Percentiles rank a stretch among this genome's conserved stretches.
phyloP scores from a whole-genome alignment of 2,797 vertebrate species.

The Urophycis tenuis region DNA sequence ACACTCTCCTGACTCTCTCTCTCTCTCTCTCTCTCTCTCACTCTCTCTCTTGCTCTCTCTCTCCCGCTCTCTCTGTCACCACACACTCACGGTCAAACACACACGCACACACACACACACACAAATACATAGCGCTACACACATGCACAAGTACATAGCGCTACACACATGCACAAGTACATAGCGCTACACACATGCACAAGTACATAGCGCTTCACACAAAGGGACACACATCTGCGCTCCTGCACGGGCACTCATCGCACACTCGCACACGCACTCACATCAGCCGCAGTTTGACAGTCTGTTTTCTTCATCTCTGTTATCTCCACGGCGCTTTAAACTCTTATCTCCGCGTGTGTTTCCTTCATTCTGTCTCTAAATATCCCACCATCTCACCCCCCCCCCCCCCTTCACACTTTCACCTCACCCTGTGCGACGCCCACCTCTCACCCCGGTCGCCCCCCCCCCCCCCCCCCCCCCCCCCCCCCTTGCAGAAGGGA shows the following conservation, averaged over 20 bases:
- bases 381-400: background rate
- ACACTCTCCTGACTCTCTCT: background rate
- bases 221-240: background rate
- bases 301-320: slow-evolving; percentile 5
- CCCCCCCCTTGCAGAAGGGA: slow-evolving; percentile 68
- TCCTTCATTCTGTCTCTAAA: background rate
- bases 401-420: background rate
- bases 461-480: background rate
- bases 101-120: background rate
- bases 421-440: background rate
- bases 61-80: background rate
- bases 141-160: too few species aligned
- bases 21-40: background rate
- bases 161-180: background rate
- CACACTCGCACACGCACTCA: background rate
- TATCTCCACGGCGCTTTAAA: slow-evolving; percentile 16
- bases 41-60: background rate
- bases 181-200: too few species aligned
- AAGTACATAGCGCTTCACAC: too few species aligned
- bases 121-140: too few species aligned
- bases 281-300: slow-evolving; percentile 2
- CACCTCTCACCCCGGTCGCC: background rate
- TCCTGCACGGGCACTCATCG: background rate
- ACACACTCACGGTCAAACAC: background rate
- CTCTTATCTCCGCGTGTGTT: background rate